Base-by-base conservation (phyloP, 2,888 invertebrate genomes). In the Leptinotarsa juncta region DNA sequence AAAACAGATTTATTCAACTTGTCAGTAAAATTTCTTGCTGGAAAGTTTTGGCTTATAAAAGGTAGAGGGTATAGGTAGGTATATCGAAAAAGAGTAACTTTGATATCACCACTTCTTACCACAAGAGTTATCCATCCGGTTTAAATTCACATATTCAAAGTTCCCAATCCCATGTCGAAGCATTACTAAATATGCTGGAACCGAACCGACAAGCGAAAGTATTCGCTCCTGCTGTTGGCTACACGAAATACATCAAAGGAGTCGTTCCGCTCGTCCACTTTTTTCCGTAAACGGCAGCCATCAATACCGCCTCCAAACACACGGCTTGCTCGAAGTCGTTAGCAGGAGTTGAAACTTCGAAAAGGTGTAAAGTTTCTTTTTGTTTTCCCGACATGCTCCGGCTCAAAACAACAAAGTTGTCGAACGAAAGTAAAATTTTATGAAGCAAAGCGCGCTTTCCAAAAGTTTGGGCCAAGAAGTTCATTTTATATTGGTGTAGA, bases 351-450 rank as follows among this genome's bases (percentile, higher is more conserved):
- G 55, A 68, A 26, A 55, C 18, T 26, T 68, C 48, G 23, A 48
- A 51, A 42, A 68, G 55, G 68, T 68, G 68, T 68, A 55, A 68
- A 68, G 42, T 68, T 67, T 32, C 49, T 50, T 68, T 68, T 55
- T 68, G 26, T 68, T 32, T 18, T 18, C 1, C 32, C 32, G 42
- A 26, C 26, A 42, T 55, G 26, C 42, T 55, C n/a, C n/a, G 18
- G 32, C 55, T 12, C 68, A 55, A 68, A 68, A 68, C 68, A 55
- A 18, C 53, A 42, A 68, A 53, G 53, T 68, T 68, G 32, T 55
- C 20, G 16, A 42, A 12, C 18, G 53, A 68, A 68, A 53, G 68
- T 68, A 55, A 68, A 55, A 68, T 68, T 68, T 68, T 55, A 68
- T 68, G 68, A 55, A 55, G 68, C 68, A 55, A 18, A 55, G 53